Evolutionary conservation across 2,113 vertebrate genomes (phyloP), one percentile per base, ranked within the genome.

Genomic region (Barbus barbus): DNA sequence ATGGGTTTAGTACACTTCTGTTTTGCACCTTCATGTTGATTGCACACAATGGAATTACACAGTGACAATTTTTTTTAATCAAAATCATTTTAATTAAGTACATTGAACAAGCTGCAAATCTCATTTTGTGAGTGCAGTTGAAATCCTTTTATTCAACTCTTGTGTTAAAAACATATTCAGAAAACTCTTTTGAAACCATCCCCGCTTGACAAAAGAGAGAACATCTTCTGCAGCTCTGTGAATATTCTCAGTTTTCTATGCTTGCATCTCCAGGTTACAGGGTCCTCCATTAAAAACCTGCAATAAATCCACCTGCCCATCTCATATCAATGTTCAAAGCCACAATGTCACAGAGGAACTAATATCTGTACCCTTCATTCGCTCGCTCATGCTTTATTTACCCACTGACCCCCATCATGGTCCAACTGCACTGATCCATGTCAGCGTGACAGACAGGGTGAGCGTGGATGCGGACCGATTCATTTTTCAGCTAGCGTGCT

Each of bases 371-470:
- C 44, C 63, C 79, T 82, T 36, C 65, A 71, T 71, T 82, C 80
- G 36, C 63, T 82, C 65, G 65, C 80, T 36, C 38, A 28, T 67
- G 61, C 78, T 80, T 67, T 80, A 80, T 67, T 80, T 51, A 67
- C 63, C 80, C 80, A 46, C 65, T 72, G 80, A 82, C 80, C 80
- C 65, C 80, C 80, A 82, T 82, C 65, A 82, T 38, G 65, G 65
- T 82, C 28, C 80, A 71, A 51, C 56, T 36, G 80, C 80, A 82
- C 48, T 82, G 63, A 80, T 80, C 78, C 78, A 33, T 80, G 78
- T 80, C 78, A 48, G 58, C 61, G 26, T 80, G 61, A 80, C 41
- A 80, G 78, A 67, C 58, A 80, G 78, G 61, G 78, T 67, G 36
- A 48, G n/a, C 33, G n/a, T 41, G 41, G 60, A 24, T 65, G 41